Evolutionary conservation across 2,888 invertebrate genomes (phyloP), one percentile per base, ranked within the genome.

Genomic region (Trachelus troglodyta): DNA sequence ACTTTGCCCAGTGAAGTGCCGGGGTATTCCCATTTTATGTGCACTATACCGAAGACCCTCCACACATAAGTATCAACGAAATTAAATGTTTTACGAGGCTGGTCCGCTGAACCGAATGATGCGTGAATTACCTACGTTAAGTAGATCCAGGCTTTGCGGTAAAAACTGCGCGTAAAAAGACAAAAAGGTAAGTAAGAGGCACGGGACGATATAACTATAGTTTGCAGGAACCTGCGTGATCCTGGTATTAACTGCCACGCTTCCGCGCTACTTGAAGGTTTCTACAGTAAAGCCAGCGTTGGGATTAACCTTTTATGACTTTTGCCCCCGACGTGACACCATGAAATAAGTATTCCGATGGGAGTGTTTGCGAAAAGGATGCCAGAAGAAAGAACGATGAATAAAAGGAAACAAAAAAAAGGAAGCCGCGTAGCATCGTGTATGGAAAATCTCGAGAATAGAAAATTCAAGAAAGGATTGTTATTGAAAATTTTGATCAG

Each of bases 21-120:
- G 23, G 56, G 2, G 9, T 56, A 15, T 56, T 56, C 23, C 56
- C 56, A 56, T 56, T 56, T 56, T 56, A 56, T 56, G 23, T 9
- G 56, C 56, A 56, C 56, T 56, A 23, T 56, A 23, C 23, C 23
- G 23, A 9, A 56, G 2, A 23, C 9, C 9, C 56, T 9, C 2
- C 56, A 9, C 23, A 56, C 56, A 23, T 56, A 56, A 56, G 56
- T 23, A 9, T 56, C 56, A 9, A 2, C 56, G 31, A 71, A 71
- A 71, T 71, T 71, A 71, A 71, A 71, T 71, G 71, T 71, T 71
- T 71, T 71, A 71, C 71, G 71, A 30, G 71, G 71, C 31, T 6
- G 71, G 30, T 30, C 12, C 71, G 33, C 30, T 34, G 71, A 33
- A 23, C 71, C 30, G 71, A 31, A 71, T 33, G 71, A 34, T 34